Conservation (phyloP, 2,797 vertebrate species). For the Fistularia tabacaria region DNA sequence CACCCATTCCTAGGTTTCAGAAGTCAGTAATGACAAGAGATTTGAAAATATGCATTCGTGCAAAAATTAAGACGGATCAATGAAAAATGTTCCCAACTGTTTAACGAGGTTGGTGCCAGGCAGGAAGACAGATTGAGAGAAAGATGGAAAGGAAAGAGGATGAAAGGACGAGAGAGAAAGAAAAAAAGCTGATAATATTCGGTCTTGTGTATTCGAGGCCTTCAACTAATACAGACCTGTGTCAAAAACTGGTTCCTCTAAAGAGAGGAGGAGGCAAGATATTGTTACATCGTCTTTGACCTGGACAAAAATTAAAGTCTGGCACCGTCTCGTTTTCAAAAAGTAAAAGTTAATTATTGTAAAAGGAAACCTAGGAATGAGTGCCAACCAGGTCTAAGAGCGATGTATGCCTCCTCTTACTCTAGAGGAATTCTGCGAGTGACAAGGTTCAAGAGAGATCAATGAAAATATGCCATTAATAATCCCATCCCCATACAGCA, state of each 20-base stretch:
- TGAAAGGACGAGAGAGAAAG: not conserved
- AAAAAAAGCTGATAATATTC: constrained; percentile 11
- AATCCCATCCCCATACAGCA: constrained; percentile 59
- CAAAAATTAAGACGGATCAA: constrained; percentile 15
- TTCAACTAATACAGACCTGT: constrained; percentile 50
- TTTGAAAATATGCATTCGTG: constrained; percentile 10
- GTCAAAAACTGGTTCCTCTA: constrained; percentile 19
- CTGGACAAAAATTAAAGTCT: constrained; percentile 13
- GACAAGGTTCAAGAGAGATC: constrained; percentile 57
- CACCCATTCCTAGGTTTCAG: constrained; percentile 66
- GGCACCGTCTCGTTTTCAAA: constrained; percentile 58
- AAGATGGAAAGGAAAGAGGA: not conserved
- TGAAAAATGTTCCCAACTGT: constrained; percentile 14
- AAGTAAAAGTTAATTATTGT: constrained; percentile 7
- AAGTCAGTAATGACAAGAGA: constrained; percentile 3
- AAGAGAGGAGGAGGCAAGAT: constrained; percentile 25
- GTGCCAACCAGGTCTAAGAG: constrained; percentile 55
- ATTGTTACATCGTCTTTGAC: constrained; percentile 33
- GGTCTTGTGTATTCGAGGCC: not conserved
- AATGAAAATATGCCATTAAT: constrained; percentile 60
- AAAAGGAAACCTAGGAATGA: constrained; percentile 67
- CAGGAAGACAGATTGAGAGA: constrained; percentile 18
- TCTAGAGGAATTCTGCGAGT: constrained; percentile 50
- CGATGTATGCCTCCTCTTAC: constrained; percentile 41
- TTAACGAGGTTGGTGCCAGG: constrained; percentile 54